Evolutionary conservation across 2,888 invertebrate genomes (phyloP).

Genomic region (Ophion ellenae): DNA sequence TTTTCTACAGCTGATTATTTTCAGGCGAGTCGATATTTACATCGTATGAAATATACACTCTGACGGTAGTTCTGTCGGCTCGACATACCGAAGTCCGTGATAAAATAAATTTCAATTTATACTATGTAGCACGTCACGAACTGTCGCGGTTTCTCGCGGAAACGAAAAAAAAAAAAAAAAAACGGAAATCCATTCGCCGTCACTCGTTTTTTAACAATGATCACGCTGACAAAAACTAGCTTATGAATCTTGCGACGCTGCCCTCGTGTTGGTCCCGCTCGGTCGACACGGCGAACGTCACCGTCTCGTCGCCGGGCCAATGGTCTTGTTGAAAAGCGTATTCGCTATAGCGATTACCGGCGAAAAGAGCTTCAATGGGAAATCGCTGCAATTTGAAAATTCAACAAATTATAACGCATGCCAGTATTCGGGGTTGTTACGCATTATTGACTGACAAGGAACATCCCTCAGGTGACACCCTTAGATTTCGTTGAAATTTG

Average conservation of each 20-base stretch:
- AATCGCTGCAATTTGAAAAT: constrained; percentile 85
- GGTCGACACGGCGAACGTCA: constrained; percentile 71
- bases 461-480: too few species aligned
- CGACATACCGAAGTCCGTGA: neutral
- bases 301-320: constrained; percentile 81
- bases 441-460: too few species aligned
- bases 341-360: constrained; percentile 94
- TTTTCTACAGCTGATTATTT: constrained; percentile 25
- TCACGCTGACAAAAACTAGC: constrained; percentile 41
- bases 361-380: constrained; percentile 91
- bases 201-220: neutral
- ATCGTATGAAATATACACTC: constrained; percentile 23
- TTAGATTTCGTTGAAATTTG: too few species aligned
- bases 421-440: too few species aligned
- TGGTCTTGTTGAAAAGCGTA: constrained; percentile 88
- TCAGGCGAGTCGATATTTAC: constrained; percentile 36
- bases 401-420: constrained; percentile 26
- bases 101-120: constrained; percentile 37
- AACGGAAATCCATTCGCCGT: constrained; percentile 14
- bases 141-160: constrained; percentile 7
- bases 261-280: constrained; percentile 28
- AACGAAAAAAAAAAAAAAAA: constrained; percentile 5
- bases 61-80: constrained; percentile 16
- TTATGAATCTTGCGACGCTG: constrained; percentile 48
- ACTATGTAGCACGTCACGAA: neutral